These are phyloP conservation scores for Centroberyx gerrardi DNA, from an alignment of 2,797 vertebrate genomes.

Conservation along the genomic window DNA sequence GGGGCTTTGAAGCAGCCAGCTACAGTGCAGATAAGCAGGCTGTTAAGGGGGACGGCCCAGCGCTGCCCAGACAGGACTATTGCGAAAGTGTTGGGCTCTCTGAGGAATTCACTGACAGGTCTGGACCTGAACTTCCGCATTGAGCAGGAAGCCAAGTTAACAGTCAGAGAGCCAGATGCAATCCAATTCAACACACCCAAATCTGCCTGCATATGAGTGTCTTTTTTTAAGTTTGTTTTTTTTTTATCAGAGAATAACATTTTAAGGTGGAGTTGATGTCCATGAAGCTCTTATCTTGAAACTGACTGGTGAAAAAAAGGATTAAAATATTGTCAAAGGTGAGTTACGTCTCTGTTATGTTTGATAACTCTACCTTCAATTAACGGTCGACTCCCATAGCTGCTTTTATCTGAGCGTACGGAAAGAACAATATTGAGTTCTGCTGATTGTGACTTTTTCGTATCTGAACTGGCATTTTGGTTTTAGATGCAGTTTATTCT, in stretches of 20 bases:
- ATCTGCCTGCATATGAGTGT: conserved; percentile 34
- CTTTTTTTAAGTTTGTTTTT: conserved; percentile 21
- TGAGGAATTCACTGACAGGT: conserved; percentile 84
- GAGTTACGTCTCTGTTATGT: conserved; percentile 50
- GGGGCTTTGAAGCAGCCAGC: neutral
- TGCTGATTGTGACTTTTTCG: neutral
- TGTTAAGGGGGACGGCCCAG: conserved; percentile 10
- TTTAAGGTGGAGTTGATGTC: conserved; percentile 35
- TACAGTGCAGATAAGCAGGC: conserved; percentile 50
- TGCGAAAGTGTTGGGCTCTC: conserved; percentile 69
- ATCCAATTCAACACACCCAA: conserved; percentile 56
- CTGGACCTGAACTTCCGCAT: conserved; percentile 88
- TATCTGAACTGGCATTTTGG: no score
- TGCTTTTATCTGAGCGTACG: neutral
- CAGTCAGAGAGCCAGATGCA: conserved; percentile 68
- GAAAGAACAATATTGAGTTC: neutral
- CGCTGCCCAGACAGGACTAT: conserved; percentile 61
- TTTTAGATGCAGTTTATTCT: no score
- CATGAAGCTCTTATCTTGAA: conserved; percentile 48
- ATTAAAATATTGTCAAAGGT: conserved; percentile 67
- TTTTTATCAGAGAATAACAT: conserved; percentile 25
- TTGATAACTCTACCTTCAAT: neutral
- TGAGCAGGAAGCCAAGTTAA: conserved; percentile 79
- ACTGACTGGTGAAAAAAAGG: conserved; percentile 43
- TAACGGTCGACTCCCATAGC: neutral